Conservation (phyloP, 2,888 invertebrate genomes). For the Bombylius major region DNA sequence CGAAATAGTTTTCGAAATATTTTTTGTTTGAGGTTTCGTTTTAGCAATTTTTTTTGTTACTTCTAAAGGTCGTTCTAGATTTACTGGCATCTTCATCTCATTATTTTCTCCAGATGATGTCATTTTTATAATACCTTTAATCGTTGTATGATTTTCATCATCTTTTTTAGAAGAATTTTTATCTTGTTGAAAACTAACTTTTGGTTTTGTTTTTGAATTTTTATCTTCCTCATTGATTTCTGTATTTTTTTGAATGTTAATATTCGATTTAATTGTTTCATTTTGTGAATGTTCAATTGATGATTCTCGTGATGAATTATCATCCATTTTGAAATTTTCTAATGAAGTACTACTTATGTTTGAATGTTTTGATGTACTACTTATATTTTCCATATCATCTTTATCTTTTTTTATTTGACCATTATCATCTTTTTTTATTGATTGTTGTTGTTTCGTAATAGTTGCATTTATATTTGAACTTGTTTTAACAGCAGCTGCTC, state of each 20-base stretch:
- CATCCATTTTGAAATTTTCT: too few species aligned
- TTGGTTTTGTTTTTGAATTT: too few species aligned
- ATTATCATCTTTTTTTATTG: not conserved
- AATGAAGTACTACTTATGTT: too few species aligned
- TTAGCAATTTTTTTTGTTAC: too few species aligned
- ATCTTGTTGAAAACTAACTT: not conserved
- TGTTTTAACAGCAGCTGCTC: slow-evolving; percentile 33
- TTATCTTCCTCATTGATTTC: not conserved
- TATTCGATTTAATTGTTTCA: not conserved
- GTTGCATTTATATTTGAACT: slow-evolving; percentile 14
- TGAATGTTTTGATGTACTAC: too few species aligned
- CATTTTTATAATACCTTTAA: not conserved
- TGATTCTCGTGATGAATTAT: too few species aligned
- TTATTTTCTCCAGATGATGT: too few species aligned
- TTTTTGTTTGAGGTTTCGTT: too few species aligned
- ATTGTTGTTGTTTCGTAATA: slow-evolving; percentile 8
- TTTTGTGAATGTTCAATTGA: not conserved
- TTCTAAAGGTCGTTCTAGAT: too few species aligned
- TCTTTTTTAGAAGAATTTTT: not conserved
- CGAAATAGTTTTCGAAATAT: too few species aligned
- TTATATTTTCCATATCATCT: not conserved
- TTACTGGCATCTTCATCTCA: too few species aligned
- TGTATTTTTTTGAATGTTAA: not conserved
- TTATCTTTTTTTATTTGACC: not conserved
- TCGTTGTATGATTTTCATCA: not conserved